Evolutionary conservation across 2,888 invertebrate genomes (phyloP), one percentile per base, ranked within the genome.

Genomic region (Tetropium fuscum): DNA sequence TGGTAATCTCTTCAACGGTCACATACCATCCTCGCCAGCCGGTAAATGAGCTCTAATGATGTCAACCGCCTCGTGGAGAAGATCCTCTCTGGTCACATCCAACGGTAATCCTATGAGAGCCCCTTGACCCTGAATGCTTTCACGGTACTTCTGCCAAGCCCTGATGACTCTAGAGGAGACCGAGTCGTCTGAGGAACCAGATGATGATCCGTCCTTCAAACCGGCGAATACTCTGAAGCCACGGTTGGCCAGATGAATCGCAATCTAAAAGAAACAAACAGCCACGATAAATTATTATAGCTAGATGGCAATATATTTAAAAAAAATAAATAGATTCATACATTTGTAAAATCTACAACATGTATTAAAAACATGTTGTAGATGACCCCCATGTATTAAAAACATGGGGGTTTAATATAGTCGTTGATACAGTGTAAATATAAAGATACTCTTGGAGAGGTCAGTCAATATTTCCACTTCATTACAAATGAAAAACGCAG

Each of bases 151-250:
- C 60, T 82, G 78, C 79, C 82, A 82, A 3, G 82, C 78, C 83
- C 85, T 76, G 81, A 87, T 60, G 77, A 84, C 73, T 81, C 85
- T 57, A 79, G 84, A 82, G 84, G 88, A 78, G 84, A 87, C 74
- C 84, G 88, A 53, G 87, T 88, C 79, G 86, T 85, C 51, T 82
- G 85, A 1, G 13, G 75, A 71, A 86, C 85, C 51, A 86, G 84
- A 51, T 20, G 83, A 84, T 2, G 81, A 80, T 0, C 86, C 84
- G 59, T 87, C 86, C 68, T 84, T 82, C 74, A 89, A 78, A 0
- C 93, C 93, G 0, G 92, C 92, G 73, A 93, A 92, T 8, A 93
- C 93, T 0, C 91, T 87, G 82, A 90, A 92, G 0, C 92, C 92
- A 41, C 87, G 85, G 62, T 87, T 87, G 63, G 90, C 90, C 67